phyloP scores from a whole-genome alignment of 2,113 vertebrate genomes.

The Dendrocopos noguchii region DNA sequence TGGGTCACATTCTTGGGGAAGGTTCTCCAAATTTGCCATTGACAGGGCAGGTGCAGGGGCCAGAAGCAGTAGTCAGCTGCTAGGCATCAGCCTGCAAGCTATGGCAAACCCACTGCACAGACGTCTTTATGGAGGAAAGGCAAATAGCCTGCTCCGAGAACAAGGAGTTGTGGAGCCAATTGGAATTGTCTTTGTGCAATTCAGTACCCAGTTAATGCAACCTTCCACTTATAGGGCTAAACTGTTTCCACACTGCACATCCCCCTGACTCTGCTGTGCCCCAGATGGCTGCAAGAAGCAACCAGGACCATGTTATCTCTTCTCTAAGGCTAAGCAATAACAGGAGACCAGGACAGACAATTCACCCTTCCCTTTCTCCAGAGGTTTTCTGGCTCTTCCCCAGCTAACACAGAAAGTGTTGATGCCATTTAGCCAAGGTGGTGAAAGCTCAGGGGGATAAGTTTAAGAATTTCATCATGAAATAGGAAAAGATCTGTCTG shows the following conservation, averaged over 20 bases:
- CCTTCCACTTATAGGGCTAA: neutral
- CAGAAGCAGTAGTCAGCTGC: neutral
- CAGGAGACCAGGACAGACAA: neutral
- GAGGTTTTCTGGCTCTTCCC: neutral
- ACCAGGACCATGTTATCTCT: neutral
- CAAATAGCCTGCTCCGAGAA: neutral
- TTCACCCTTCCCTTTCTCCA: neutral
- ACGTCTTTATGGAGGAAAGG: neutral
- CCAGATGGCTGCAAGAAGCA: neutral
- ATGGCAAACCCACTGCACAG: neutral
- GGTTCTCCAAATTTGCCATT: neutral
- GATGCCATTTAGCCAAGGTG: neutral
- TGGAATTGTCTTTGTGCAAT: neutral
- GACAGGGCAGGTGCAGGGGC: neutral
- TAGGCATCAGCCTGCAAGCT: neutral
- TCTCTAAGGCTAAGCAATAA: neutral
- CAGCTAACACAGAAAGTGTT: neutral
- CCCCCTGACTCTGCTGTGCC: neutral
- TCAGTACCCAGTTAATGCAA: neutral
- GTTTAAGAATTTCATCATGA: neutral
- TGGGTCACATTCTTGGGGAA: neutral
- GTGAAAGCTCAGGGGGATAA: neutral
- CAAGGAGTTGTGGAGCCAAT: neutral
- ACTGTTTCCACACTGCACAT: neutral
- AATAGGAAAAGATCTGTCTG: neutral